A percentile compares a stretch with the other conserved stretches of the same genome.
Evolutionary conservation across 2,888 invertebrate species (phyloP).

Genomic region (Synanthedon myopaeformis): DNA sequence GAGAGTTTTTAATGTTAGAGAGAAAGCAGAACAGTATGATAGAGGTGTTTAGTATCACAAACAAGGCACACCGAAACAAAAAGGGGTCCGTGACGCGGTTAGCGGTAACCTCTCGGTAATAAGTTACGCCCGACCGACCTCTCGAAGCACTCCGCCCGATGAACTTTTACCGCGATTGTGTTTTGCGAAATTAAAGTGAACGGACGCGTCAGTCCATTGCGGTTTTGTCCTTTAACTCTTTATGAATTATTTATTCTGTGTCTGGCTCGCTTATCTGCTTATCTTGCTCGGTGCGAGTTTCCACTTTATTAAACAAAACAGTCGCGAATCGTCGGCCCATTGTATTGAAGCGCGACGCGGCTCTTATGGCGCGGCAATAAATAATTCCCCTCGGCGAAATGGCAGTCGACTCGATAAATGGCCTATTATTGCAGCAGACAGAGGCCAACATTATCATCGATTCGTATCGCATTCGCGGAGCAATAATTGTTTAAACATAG

Average conservation of each 20-base stretch:
- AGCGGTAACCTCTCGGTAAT: conserved; percentile 6
- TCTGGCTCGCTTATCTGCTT: conserved; percentile 37
- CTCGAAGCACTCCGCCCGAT: conserved; percentile 16
- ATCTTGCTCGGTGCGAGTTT: conserved; percentile 41
- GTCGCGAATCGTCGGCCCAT: conserved; percentile 42
- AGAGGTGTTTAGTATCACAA: background rate
- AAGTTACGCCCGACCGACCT: conserved; percentile 5
- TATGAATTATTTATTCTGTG: conserved; percentile 56
- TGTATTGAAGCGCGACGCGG: conserved; percentile 51
- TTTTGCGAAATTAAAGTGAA: conserved; percentile 27
- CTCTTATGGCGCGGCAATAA: conserved; percentile 55
- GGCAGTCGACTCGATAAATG: conserved; percentile 59
- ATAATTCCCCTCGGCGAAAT: conserved; percentile 56
- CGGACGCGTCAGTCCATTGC: conserved; percentile 25
- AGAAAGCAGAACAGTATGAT: too few relatives aligned
- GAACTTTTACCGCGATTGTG: conserved; percentile 28
- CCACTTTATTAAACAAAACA: conserved; percentile 58
- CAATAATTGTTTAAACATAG: conserved; percentile 66
- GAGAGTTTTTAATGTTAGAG: too few relatives aligned
- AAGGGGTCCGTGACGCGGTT: conserved; percentile 5
- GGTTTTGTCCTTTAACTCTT: conserved; percentile 52
- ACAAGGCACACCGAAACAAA: conserved; percentile 3
- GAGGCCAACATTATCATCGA: conserved; percentile 62
- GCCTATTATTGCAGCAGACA: conserved; percentile 63
- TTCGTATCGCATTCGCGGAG: conserved; percentile 57